Evolutionary conservation across 2,888 invertebrate species (phyloP).

Genomic region (Sphaeridia pumilis): DNA sequence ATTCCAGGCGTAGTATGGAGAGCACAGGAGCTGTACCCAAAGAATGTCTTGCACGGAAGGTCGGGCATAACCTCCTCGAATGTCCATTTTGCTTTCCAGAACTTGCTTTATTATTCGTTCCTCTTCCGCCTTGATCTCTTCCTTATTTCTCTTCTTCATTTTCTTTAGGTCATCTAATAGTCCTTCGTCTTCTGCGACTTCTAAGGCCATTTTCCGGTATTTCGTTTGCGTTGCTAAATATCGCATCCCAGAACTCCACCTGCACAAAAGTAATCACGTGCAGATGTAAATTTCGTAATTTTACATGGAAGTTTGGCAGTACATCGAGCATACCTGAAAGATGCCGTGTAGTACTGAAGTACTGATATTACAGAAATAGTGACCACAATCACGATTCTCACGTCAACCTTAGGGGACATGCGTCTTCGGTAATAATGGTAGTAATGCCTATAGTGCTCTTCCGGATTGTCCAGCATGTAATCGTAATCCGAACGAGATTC

Average conservation of each 20-base stretch:
- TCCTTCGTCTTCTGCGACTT: constrained; percentile 50
- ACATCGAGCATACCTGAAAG: constrained; percentile 22
- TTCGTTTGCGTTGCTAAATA: constrained; percentile 78
- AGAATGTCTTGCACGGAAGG: constrained; percentile 64
- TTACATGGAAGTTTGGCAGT: no score
- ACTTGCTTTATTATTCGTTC: constrained; percentile 67
- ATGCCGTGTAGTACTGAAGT: constrained; percentile 66
- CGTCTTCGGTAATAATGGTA: constrained; percentile 78
- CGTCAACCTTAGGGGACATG: constrained; percentile 83
- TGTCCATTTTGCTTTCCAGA: constrained; percentile 85
- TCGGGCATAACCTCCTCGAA: constrained; percentile 82
- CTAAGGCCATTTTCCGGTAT: constrained; percentile 63
- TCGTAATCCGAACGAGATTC: constrained; percentile 79
- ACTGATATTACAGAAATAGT: constrained; percentile 72
- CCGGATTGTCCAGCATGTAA: constrained; percentile 91
- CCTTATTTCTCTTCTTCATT: constrained; percentile 42
- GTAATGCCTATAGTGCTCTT: constrained; percentile 80
- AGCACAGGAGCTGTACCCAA: constrained; percentile 68
- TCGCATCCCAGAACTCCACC: constrained; percentile 66
- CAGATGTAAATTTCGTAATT: not conserved
- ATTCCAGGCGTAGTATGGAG: constrained; percentile 59
- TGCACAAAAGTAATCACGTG: constrained; percentile 29
- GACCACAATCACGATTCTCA: constrained; percentile 70
- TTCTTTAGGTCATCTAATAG: constrained; percentile 43
- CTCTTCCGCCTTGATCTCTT: constrained; percentile 61